Conservation (phyloP, 1,140 invertebrate genomes). For the Danaus plexippus region DNA sequence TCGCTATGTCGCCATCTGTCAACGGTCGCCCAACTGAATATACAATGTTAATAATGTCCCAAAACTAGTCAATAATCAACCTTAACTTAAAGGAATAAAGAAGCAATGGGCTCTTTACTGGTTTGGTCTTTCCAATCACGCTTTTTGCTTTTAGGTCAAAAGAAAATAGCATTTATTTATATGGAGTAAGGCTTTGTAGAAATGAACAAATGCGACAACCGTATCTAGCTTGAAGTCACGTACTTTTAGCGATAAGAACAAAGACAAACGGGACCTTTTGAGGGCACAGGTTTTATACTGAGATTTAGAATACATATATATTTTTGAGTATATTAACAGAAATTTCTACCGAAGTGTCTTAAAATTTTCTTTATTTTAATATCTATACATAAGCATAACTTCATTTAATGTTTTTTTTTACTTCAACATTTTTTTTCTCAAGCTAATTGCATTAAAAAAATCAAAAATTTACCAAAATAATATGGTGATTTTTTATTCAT, state of each 20-base stretch:
- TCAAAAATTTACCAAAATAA: too few relatives aligned
- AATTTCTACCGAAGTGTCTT: too few relatives aligned
- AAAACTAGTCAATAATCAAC: constrained; percentile 16
- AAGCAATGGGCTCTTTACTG: constrained; percentile 6
- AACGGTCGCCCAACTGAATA: constrained; percentile 33
- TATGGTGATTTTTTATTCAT: too few relatives aligned
- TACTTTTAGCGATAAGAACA: constrained; percentile 28
- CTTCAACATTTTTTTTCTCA: too few relatives aligned
- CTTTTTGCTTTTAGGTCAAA: constrained; percentile 5
- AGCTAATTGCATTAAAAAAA: too few relatives aligned
- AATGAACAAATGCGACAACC: constrained; percentile 6
- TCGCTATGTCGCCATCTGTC: constrained; percentile 49
- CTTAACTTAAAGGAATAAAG: constrained; percentile 11
- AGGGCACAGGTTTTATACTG: constrained; percentile 18
- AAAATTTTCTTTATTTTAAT: too few relatives aligned
- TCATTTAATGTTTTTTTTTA: too few relatives aligned
- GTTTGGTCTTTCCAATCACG: constrained; percentile 11
- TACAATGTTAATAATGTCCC: constrained; percentile 7
- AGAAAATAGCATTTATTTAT: constrained; percentile 11
- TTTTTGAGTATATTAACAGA: too few relatives aligned
- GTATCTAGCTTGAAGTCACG: constrained; percentile 21
- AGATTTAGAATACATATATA: not conserved
- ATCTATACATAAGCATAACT: too few relatives aligned
- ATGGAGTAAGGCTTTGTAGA: constrained; percentile 4
- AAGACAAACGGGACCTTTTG: constrained; percentile 28